Evolutionary conservation across 53 echinoderm and acorn worm genomes (phyloP), one percentile per base, ranked within the genome.

Genomic region (Glandiceps talaboti): DNA sequence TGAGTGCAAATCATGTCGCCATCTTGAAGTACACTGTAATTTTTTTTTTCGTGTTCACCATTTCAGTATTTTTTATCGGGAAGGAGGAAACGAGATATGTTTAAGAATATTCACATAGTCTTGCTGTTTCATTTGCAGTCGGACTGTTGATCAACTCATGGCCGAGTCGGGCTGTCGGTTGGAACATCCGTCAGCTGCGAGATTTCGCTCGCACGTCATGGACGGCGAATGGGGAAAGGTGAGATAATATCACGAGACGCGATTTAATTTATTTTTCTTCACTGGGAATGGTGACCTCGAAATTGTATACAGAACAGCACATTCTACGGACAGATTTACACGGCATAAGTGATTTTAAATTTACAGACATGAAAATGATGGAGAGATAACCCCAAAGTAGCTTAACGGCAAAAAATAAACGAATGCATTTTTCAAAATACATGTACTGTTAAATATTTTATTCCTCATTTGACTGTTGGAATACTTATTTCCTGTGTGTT

Each of bases 171-270:
- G 91, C n/a, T 97, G 97, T 83, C 85, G 93, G 6, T 80, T 97
- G 74, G 97, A 97, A 81, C 93, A 97, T 81, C 91, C 93, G 14
- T 90, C 97, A 28, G 97, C 97, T 0, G 91, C 97, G 25, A 91
- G 92, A 81, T 97, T 97, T 84, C 90, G 97, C 31, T 85, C 97
- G 33, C 97, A 97, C 82, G 91, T 97, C 80, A 97, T 97, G 97
- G 82, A 84, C 14, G 97, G 97, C 73, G 93, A 97, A 78, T 97
- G 90, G 74, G 82, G 82, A 80, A 91, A 93, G 93, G 97, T 97
- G 81, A 77, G 86, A 75, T 30, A 10, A 1, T 29, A 1, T n/a
- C n/a, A n/a, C n/a, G n/a, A 6, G 28, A 28, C 75, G 1, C 1
- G 25, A 1, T 30, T 29, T 29, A 28, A 77, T 29, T 29, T 29